These are phyloP conservation scores for Dolichallabes microphthalmus DNA, from an alignment of 2,113 vertebrate species.

Conservation along the genomic window DNA sequence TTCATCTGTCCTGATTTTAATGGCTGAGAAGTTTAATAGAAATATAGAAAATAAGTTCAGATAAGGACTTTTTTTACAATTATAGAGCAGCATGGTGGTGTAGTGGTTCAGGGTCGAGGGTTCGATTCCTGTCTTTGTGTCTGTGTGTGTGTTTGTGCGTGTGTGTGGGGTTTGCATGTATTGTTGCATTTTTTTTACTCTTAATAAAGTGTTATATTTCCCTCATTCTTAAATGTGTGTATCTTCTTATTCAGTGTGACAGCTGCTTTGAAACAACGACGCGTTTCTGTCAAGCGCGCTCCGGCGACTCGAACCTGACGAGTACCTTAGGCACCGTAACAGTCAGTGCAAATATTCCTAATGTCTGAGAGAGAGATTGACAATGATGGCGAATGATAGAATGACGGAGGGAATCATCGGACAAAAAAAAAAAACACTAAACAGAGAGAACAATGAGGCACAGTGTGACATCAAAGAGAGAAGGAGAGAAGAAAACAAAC, in stretches of 20 bases:
- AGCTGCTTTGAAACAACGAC: neutral
- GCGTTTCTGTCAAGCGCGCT: neutral
- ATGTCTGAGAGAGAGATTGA: constrained; percentile 11
- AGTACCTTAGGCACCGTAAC: neutral
- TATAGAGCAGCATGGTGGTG: no score
- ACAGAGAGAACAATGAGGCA: constrained; percentile 14
- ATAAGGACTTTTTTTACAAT: neutral
- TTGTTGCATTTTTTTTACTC: no score
- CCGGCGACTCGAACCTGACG: neutral
- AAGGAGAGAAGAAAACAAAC: constrained; percentile 37
- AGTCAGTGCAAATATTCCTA: constrained; percentile 11
- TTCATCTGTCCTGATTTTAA: neutral
- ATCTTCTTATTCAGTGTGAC: neutral
- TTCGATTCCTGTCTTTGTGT: no score
- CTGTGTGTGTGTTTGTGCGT: neutral
- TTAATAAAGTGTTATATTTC: neutral
- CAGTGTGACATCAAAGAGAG: constrained; percentile 31
- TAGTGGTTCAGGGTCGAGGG: no score
- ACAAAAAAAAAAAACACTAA: neutral
- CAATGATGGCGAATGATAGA: constrained; percentile 9
- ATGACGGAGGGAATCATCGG: constrained; percentile 6
- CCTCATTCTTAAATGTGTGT: neutral
- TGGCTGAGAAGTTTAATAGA: no score
- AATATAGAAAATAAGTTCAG: neutral
- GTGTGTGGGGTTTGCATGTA: no score